Conservation (phyloP, 2,888 invertebrate genomes). For the Chydorus sphaericus region DNA sequence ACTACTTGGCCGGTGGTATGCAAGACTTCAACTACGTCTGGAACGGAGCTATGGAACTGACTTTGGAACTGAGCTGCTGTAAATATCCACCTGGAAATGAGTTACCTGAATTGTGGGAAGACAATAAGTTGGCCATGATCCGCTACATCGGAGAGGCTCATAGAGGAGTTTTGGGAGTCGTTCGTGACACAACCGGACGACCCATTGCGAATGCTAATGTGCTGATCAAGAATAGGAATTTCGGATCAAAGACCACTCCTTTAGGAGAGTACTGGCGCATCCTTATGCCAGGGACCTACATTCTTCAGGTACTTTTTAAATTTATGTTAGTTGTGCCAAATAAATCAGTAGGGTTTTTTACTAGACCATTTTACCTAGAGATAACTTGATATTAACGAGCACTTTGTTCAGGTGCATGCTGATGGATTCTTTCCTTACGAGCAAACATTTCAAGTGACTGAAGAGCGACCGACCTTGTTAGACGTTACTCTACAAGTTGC, state of each 20-base stretch:
- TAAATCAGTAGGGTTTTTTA: neutral
- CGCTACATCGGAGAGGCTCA: constrained; percentile 74
- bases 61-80: constrained; percentile 35
- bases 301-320: constrained; percentile 47
- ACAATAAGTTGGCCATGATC: constrained; percentile 43
- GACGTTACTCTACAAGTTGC: constrained; percentile 51
- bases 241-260: constrained; percentile 68
- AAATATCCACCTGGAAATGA: constrained; percentile 30
- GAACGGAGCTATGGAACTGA: constrained; percentile 33
- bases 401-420: constrained; percentile 50
- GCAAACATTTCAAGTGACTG: constrained; percentile 70
- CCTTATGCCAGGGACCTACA: constrained; percentile 70
- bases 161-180: constrained; percentile 75
- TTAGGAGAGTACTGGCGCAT: constrained; percentile 91
- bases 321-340: neutral
- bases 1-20: constrained; percentile 58
- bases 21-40: constrained; percentile 36
- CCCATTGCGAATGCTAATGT: constrained; percentile 64
- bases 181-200: constrained; percentile 52
- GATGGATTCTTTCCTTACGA: constrained; percentile 71
- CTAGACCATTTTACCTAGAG: neutral
- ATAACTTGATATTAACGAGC: neutral
- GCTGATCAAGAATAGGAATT: constrained; percentile 64
- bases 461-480: constrained; percentile 66
- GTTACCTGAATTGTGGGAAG: constrained; percentile 28